Evolutionary conservation across 2,113 vertebrate species (phyloP).

Genomic region (Rutilus rutilus): DNA sequence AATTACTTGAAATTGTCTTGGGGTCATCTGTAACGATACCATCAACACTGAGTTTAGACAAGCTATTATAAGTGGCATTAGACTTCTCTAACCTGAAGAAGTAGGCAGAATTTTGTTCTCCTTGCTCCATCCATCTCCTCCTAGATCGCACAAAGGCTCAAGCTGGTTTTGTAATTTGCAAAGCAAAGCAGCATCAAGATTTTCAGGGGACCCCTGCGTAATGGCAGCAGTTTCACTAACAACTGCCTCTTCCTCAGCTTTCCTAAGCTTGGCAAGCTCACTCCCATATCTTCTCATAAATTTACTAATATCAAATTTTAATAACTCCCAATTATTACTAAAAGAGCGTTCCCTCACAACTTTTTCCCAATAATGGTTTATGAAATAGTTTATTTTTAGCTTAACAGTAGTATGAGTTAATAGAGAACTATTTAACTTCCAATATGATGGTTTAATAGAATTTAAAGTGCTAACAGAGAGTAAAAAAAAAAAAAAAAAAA

Average conservation of each 20-base stretch:
- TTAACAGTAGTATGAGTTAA: neutral
- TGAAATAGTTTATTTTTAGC: neutral
- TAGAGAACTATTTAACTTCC: neutral
- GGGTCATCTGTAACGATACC: neutral
- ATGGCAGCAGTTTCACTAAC: neutral
- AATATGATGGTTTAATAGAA: neutral
- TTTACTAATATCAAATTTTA: neutral
- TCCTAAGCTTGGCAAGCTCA: neutral
- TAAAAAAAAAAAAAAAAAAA: too few species aligned
- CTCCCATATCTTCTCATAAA: neutral
- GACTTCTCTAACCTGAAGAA: constrained; percentile 24
- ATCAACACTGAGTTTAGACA: neutral
- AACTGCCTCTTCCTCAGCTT: neutral
- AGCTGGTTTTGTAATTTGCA: too few species aligned
- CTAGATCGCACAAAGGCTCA: constrained; percentile 37
- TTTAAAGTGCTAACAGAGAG: neutral
- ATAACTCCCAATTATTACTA: neutral
- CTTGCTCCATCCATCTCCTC: constrained; percentile 22
- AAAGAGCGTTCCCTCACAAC: neutral
- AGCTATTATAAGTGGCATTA: neutral
- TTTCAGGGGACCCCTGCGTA: too few species aligned
- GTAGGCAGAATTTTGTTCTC: constrained; percentile 14
- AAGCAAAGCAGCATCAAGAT: too few species aligned
- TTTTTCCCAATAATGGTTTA: neutral
- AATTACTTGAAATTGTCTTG: neutral